phyloP scores from a whole-genome alignment of 2,888 invertebrate genomes.

The Melinaea marsaeus region DNA sequence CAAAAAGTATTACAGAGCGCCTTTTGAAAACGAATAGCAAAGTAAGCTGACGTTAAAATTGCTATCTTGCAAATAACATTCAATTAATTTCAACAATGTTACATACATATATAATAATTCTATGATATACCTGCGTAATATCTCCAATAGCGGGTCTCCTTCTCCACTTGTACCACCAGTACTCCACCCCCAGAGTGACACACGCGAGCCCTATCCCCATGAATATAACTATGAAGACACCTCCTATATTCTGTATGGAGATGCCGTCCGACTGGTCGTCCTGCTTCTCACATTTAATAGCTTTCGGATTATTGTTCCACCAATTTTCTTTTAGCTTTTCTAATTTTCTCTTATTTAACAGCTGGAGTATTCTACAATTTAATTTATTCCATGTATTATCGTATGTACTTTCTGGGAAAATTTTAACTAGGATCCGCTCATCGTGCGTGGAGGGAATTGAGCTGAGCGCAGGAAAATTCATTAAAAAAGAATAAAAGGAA shows the following conservation, averaged over 20 bases:
- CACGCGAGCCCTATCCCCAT: conserved; percentile 96
- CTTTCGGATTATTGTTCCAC: conserved; percentile 94
- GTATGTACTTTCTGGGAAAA: no score
- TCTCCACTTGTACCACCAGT: conserved; percentile 93
- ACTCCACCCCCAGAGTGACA: conserved; percentile 93
- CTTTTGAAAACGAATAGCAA: no score
- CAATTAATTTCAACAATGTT: not conserved
- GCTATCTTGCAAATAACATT: not conserved
- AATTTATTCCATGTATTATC: not conserved
- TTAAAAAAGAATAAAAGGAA: no score
- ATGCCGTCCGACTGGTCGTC: conserved; percentile 98
- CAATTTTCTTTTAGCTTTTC: conserved; percentile 97
- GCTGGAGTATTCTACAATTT: conserved; percentile 86
- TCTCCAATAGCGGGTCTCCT: conserved; percentile 79
- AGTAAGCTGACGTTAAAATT: no score
- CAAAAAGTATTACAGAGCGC: no score
- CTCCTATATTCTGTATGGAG: conserved; percentile 98
- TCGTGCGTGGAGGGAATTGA: no score
- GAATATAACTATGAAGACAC: conserved; percentile 98
- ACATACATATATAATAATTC: not conserved
- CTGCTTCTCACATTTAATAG: conserved; percentile 88
- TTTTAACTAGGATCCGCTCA: no score
- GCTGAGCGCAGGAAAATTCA: no score
- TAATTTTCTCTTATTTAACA: conserved; percentile 94
- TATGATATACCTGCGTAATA: conserved; percentile 73